Conservation (phyloP, 2,888 invertebrate genomes). For the Cosmorhoe ocellata region DNA sequence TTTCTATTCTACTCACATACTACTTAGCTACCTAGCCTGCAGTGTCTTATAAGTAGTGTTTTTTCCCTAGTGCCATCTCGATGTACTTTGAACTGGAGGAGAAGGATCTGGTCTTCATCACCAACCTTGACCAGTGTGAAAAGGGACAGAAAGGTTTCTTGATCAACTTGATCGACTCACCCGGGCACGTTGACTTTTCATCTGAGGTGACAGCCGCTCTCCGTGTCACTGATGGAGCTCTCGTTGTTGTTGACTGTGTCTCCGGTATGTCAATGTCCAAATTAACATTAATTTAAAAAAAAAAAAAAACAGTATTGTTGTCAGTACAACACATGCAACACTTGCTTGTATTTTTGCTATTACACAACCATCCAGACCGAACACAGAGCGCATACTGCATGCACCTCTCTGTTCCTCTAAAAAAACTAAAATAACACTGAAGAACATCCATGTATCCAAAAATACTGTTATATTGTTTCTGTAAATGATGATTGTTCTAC, state of each 20-base stretch:
- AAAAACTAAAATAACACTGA: too few species aligned
- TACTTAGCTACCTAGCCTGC: too few species aligned
- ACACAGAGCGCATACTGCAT: too few species aligned
- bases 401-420: too few species aligned
- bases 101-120: slow-evolving; percentile 97
- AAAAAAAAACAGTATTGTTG: too few species aligned
- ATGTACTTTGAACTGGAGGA: slow-evolving; percentile 99
- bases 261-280: slow-evolving; percentile 87
- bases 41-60: slow-evolving; percentile 7
- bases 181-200: slow-evolving; percentile 99
- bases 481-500: slow-evolving; percentile 24
- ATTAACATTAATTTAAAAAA: too few species aligned
- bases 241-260: slow-evolving; percentile 99
- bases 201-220: slow-evolving; percentile 99
- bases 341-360: too few species aligned
- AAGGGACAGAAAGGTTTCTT: slow-evolving; percentile 97
- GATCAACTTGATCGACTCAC: slow-evolving; percentile 99
- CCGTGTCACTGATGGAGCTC: slow-evolving; percentile 99
- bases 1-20: too few species aligned
- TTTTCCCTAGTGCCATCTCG: slow-evolving; percentile 93
- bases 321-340: background rate
- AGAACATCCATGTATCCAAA: too few species aligned
- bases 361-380: too few species aligned
- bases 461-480: too few species aligned
- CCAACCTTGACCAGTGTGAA: slow-evolving; percentile 94